A percentile compares a stretch with the other conserved stretches of the same genome.
Evolutionary conservation across 2,888 invertebrate species (phyloP).

Genomic region (Drosophila recens): DNA sequence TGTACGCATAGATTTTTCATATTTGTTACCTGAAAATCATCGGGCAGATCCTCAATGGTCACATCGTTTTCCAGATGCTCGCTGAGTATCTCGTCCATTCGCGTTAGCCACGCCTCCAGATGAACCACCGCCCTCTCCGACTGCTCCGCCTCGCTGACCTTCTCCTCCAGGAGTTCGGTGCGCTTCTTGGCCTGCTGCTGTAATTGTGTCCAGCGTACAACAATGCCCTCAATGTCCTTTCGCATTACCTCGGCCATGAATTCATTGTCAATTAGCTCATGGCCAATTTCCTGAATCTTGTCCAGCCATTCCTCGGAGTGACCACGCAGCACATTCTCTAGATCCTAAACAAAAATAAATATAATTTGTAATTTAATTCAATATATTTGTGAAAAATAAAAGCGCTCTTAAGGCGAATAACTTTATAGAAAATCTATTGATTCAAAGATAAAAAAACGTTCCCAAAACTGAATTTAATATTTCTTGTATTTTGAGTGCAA

Average conservation of each 20-base stretch:
- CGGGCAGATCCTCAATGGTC: slow-evolving; percentile 91
- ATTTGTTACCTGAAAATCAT: slow-evolving; percentile 88
- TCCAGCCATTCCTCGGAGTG: slow-evolving; percentile 90
- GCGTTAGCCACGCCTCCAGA: slow-evolving; percentile 90
- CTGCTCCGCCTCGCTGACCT: slow-evolving; percentile 91
- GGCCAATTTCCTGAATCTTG: slow-evolving; percentile 91
- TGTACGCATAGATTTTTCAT: too few relatives aligned
- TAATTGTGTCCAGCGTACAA: slow-evolving; percentile 89
- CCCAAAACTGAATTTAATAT: too few relatives aligned
- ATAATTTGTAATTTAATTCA: too few relatives aligned
- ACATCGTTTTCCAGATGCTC: slow-evolving; percentile 91
- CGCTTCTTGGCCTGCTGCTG: slow-evolving; percentile 87
- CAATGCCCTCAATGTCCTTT: slow-evolving; percentile 88
- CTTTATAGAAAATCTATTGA: too few relatives aligned
- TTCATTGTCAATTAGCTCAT: slow-evolving; percentile 90
- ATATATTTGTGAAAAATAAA: too few relatives aligned
- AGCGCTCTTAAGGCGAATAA: too few relatives aligned
- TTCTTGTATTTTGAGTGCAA: too few relatives aligned
- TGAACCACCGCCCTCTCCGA: slow-evolving; percentile 91
- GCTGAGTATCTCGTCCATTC: slow-evolving; percentile 89
- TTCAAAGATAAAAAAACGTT: too few relatives aligned
- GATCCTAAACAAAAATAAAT: slow-evolving; percentile 87
- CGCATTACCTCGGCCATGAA: slow-evolving; percentile 90
- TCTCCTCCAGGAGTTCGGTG: slow-evolving; percentile 88
- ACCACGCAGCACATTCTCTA: slow-evolving; percentile 91